Evolutionary conservation across 2,113 vertebrate genomes (phyloP).

Genomic region (Isurus oxyrinchus): DNA sequence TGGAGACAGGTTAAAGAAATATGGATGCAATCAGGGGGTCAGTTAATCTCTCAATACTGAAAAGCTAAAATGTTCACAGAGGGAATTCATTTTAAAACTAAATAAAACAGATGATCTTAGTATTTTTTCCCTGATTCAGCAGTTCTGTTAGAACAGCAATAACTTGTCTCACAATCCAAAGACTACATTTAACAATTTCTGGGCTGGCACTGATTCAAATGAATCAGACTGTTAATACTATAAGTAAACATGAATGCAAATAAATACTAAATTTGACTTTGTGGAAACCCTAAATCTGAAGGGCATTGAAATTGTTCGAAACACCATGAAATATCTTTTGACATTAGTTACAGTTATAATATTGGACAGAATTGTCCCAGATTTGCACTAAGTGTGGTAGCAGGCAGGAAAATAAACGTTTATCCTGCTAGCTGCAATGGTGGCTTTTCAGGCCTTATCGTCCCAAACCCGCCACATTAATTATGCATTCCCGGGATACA

Average conservation of each 20-base stretch:
- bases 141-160: constrained; percentile 46
- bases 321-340: neutral
- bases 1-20: constrained; percentile 48
- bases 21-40: constrained; percentile 45
- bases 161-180: constrained; percentile 23
- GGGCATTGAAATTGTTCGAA: neutral
- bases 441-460: no score
- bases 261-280: neutral
- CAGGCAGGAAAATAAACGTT: no score
- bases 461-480: no score
- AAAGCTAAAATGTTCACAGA: constrained; percentile 50
- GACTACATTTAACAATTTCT: neutral
- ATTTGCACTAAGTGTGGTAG: no score
- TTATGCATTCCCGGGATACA: no score
- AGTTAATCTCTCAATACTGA: constrained; percentile 56
- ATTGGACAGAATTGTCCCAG: no score
- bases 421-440: no score
- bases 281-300: neutral
- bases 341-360: neutral
- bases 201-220: neutral
- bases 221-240: neutral
- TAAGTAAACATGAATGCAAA: constrained; percentile 23
- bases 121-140: constrained; percentile 48
- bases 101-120: constrained; percentile 53
- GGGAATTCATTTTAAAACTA: constrained; percentile 52